Conservation (phyloP, 2,888 invertebrate species). For the Cinara cedri region DNA sequence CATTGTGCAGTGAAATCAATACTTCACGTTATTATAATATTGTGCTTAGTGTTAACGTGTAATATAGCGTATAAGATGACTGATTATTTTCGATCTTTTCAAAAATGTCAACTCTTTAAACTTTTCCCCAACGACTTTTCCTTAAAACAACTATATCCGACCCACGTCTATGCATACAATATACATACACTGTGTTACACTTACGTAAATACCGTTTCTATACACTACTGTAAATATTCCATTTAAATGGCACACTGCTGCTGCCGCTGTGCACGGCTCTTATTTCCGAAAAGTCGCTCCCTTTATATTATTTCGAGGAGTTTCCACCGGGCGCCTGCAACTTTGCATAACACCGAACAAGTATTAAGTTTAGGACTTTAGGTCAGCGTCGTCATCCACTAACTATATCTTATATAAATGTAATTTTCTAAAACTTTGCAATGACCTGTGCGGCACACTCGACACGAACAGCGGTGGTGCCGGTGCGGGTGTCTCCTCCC, state of each 20-base stretch:
- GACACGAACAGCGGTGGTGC: background rate
- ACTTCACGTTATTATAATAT: no score
- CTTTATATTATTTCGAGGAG: background rate
- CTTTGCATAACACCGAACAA: constrained; percentile 38
- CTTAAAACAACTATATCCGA: background rate
- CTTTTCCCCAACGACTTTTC: constrained; percentile 30
- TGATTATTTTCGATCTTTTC: constrained; percentile 24
- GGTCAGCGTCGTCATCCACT: constrained; percentile 1
- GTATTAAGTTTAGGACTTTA: constrained; percentile 20
- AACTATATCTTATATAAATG: constrained; percentile 19
- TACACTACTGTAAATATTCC: constrained; percentile 16
- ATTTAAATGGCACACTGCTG: constrained; percentile 19
- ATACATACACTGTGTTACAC: no score
- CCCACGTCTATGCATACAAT: background rate
- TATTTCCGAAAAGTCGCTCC: constrained; percentile 34
- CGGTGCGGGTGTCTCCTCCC: background rate
- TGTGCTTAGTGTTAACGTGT: no score
- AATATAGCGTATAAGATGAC: background rate
- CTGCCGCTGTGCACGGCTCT: background rate
- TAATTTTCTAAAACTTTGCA: constrained; percentile 40
- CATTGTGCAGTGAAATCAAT: background rate
- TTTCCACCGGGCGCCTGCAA: constrained; percentile 32
- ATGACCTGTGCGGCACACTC: background rate
- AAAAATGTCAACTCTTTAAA: constrained; percentile 30
- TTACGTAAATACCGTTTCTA: background rate